Conservation (phyloP, 2,888 invertebrate genomes). For the Cyclophora albipunctata region DNA sequence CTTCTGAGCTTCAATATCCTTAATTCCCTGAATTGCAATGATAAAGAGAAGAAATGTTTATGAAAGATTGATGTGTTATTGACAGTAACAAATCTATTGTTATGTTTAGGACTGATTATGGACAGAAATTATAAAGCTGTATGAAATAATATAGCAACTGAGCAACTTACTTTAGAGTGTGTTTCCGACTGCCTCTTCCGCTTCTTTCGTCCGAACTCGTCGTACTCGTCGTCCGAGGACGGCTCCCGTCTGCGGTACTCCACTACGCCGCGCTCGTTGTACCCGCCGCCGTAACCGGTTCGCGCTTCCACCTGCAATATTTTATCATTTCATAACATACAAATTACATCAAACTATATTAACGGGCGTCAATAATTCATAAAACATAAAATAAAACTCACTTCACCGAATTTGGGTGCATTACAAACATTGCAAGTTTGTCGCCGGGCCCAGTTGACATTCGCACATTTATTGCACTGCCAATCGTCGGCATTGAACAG, state of each 20-base stretch:
- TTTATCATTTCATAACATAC: not conserved
- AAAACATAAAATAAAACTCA: conserved; percentile 64
- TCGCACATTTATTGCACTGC: conserved; percentile 99
- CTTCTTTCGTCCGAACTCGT: conserved; percentile 88
- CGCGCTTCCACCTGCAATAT: conserved; percentile 79
- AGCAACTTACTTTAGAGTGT: conserved; percentile 35
- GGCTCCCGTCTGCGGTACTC: conserved; percentile 93
- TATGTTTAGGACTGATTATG: not conserved
- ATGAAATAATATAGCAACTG: not conserved
- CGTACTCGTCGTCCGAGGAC: conserved; percentile 95
- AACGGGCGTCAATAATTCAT: not conserved
- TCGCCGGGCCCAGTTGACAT: conserved; percentile 98
- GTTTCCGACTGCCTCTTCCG: conserved; percentile 62
- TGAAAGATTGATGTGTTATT: not conserved
- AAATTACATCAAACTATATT: not conserved
- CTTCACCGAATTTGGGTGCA: conserved; percentile 97
- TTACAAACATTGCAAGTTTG: conserved; percentile 99
- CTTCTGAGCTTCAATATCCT: conserved; percentile 69
- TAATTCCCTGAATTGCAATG: conserved; percentile 45
- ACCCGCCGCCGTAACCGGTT: conserved; percentile 90
- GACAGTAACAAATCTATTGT: not conserved
- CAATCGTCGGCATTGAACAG: conserved; percentile 98
- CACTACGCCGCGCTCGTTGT: conserved; percentile 96
- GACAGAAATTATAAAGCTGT: not conserved
- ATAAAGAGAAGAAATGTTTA: not conserved